Percentiles rank a stretch among this genome's conserved stretches.
Conservation (phyloP, 2,113 vertebrate genomes). For the Marmota flaviventris region DNA sequence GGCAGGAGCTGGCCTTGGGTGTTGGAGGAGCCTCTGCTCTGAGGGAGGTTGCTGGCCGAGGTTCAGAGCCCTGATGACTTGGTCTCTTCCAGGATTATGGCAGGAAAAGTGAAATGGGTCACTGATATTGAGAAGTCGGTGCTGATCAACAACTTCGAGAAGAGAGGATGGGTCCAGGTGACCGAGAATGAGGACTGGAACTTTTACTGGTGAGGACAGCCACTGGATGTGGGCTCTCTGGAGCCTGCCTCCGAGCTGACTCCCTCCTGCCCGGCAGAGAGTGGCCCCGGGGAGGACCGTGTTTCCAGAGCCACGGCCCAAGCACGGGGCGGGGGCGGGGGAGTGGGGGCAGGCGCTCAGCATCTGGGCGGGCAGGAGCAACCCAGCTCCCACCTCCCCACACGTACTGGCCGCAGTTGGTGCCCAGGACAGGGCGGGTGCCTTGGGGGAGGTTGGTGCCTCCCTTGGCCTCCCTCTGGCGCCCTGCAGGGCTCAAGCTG, state of each 20-base stretch:
- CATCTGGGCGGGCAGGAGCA: background rate
- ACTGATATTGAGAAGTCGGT: slow-evolving; percentile 99
- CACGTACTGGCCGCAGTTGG: accelerated
- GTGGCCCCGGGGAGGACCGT: accelerated
- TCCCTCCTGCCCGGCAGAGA: too few relatives aligned
- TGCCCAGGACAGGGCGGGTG: background rate
- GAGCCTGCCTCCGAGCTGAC: background rate
- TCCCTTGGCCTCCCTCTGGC: background rate
- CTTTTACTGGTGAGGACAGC: slow-evolving; percentile 94
- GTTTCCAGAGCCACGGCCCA: too few relatives aligned
- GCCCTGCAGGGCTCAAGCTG: accelerated
- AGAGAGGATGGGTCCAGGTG: slow-evolving; percentile 97
- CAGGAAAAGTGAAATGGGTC: slow-evolving; percentile 98
- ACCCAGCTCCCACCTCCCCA: accelerated
- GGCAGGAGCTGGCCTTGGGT: too few relatives aligned
- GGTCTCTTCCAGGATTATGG: slow-evolving; percentile 89
- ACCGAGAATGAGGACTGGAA: slow-evolving; percentile 98
- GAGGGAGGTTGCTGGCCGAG: accelerated
- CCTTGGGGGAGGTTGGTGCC: accelerated
- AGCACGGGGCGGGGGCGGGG: too few relatives aligned
- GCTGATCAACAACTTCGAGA: slow-evolving; percentile 99
- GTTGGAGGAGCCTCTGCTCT: too few relatives aligned
- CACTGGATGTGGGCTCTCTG: too few relatives aligned
- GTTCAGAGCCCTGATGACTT: accelerated
- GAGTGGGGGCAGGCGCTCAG: too few relatives aligned